phyloP scores from a whole-genome alignment of 2,888 invertebrate genomes.

The Ischnura elegans region DNA sequence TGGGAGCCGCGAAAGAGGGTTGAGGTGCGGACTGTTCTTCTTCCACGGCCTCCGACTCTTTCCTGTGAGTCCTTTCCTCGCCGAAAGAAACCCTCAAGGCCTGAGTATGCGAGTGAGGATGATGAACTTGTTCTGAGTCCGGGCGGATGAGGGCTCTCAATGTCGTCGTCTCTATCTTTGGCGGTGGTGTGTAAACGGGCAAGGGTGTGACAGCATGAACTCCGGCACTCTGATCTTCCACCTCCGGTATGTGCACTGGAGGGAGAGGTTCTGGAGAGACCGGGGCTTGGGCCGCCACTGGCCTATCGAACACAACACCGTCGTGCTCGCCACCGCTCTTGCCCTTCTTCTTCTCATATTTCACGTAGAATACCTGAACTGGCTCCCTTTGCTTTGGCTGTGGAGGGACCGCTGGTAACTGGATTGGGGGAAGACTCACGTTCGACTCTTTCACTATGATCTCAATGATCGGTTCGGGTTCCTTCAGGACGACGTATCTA shows the following conservation, averaged over 20 bases:
- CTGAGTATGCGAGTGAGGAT: slow-evolving; percentile 81
- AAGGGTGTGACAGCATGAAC: slow-evolving; percentile 78
- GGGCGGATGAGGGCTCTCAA: slow-evolving; percentile 91
- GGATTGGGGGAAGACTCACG: slow-evolving; percentile 85
- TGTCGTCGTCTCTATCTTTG: slow-evolving; percentile 82
- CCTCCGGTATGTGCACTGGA: slow-evolving; percentile 80
- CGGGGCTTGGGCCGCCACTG: slow-evolving; percentile 88
- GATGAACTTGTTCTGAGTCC: slow-evolving; percentile 90
- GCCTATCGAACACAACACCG: slow-evolving; percentile 88
- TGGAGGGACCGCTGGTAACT: slow-evolving; percentile 77
- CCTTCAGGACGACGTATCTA: slow-evolving; percentile 60
- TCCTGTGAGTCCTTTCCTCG: slow-evolving; percentile 74
- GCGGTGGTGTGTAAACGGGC: slow-evolving; percentile 68
- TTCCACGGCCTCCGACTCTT: slow-evolving; percentile 36
- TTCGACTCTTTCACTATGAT: slow-evolving; percentile 95
- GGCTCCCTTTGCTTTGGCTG: slow-evolving; percentile 85
- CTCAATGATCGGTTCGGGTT: slow-evolving; percentile 90
- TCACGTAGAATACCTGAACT: slow-evolving; percentile 94
- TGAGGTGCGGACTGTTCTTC: slow-evolving; percentile 81
- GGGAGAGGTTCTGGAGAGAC: slow-evolving; percentile 82
- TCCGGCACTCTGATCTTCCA: slow-evolving; percentile 80
- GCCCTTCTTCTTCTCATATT: slow-evolving; percentile 85
- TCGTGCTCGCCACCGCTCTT: slow-evolving; percentile 79
- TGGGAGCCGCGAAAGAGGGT: slow-evolving; percentile 81
- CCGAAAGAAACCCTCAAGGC: slow-evolving; percentile 92